phyloP scores from a whole-genome alignment of 2,797 vertebrate species.

The Anas flavirostris region DNA sequence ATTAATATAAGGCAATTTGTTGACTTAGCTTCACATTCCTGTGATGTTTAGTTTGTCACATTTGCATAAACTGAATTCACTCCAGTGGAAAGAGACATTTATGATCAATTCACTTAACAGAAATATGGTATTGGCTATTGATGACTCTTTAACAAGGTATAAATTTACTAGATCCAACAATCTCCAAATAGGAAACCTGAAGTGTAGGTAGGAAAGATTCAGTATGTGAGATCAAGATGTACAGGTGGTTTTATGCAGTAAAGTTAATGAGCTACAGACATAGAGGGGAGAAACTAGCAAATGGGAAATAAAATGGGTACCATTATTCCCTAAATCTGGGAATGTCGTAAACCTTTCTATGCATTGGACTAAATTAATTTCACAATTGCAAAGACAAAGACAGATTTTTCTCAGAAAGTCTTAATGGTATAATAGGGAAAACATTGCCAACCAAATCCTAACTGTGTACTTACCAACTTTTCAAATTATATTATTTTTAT shows the following conservation, averaged over 20 bases:
- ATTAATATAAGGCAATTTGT: slow-evolving; percentile 10
- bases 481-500: not conserved
- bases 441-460: not conserved
- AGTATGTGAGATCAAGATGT: not conserved
- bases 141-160: not conserved
- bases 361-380: not conserved
- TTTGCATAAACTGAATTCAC: slow-evolving; percentile 42
- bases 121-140: not conserved
- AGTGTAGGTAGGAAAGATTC: not conserved
- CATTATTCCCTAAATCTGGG: not conserved
- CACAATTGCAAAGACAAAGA: not conserved
- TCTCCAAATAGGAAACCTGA: not conserved
- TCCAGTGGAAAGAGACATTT: slow-evolving; percentile 12
- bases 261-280: not conserved
- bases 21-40: slow-evolving; percentile 42
- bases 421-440: not conserved
- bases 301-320: not conserved
- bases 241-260: not conserved
- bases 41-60: slow-evolving; percentile 53
- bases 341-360: not conserved
- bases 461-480: not conserved
- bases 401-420: not conserved
- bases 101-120: not conserved
- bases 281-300: not conserved
- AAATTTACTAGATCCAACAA: not conserved